Percentiles rank a stretch among this genome's conserved stretches.
Conservation (phyloP, 2,888 invertebrate species). For the Lycia hirtaria region DNA sequence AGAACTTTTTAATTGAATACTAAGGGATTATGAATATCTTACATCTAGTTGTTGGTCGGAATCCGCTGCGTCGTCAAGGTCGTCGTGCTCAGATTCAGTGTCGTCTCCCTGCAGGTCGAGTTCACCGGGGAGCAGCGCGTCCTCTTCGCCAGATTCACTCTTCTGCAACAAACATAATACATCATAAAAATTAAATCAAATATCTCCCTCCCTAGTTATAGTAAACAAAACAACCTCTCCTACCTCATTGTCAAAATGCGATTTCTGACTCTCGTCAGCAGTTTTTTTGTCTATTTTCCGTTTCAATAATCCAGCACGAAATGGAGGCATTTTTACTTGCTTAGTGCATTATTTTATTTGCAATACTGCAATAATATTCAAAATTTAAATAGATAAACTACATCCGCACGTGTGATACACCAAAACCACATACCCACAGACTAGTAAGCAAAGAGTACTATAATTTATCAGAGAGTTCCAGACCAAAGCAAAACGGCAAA, state of each 20-base stretch:
- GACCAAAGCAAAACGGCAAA: too few relatives aligned
- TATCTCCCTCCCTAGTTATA: too few relatives aligned
- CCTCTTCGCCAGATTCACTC: conserved; percentile 47
- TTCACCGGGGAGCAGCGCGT: conserved; percentile 59
- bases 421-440: too few relatives aligned
- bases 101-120: conserved; percentile 61
- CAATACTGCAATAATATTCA: not conserved
- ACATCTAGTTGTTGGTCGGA: conserved; percentile 79
- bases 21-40: conserved; percentile 42
- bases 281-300: conserved; percentile 57
- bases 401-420: too few relatives aligned
- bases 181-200: too few relatives aligned
- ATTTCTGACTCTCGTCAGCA: conserved; percentile 36
- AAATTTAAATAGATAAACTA: too few relatives aligned
- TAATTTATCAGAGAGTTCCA: too few relatives aligned
- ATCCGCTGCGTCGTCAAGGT: conserved; percentile 69
- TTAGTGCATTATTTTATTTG: conserved; percentile 24
- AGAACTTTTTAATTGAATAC: too few relatives aligned
- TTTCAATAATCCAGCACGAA: conserved; percentile 68
- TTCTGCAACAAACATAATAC: conserved; percentile 33
- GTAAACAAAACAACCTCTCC: conserved; percentile 15
- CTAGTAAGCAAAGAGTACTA: too few relatives aligned
- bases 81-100: conserved; percentile 75
- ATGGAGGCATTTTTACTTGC: conserved; percentile 72
- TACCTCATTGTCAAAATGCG: conserved; percentile 51